Percentiles rank a stretch among this genome's conserved stretches.
These are phyloP conservation scores for Xylota segnis DNA, from an alignment of 2,888 invertebrate genomes.

Conservation along the genomic window DNA sequence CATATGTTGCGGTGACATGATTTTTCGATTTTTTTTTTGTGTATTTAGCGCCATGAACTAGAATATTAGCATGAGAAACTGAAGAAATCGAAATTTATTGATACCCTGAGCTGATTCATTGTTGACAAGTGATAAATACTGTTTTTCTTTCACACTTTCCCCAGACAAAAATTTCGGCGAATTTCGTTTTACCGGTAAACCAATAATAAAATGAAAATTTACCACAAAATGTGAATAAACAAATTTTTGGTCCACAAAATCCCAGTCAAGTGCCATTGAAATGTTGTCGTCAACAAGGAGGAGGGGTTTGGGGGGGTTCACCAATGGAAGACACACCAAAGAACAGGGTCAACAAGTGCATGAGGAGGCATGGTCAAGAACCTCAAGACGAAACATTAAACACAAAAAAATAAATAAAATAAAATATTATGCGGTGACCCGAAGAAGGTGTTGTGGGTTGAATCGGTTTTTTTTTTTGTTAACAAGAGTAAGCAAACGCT, in stretches of 20 bases:
- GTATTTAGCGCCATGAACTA: constrained; percentile 7
- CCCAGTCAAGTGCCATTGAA: constrained; percentile 17
- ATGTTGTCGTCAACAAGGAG: constrained; percentile 36
- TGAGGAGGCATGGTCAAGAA: constrained; percentile 46
- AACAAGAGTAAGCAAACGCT: constrained; percentile 10
- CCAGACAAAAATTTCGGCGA: constrained; percentile 10
- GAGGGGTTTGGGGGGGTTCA: no score
- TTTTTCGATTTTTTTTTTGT: neutral
- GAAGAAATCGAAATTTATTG: constrained; percentile 30
- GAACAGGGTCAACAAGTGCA: constrained; percentile 58
- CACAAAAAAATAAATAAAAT: constrained; percentile 5
- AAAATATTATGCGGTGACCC: constrained; percentile 20
- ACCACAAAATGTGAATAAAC: neutral
- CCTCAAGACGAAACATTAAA: constrained; percentile 4
- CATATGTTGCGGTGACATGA: constrained; percentile 32
- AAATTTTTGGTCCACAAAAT: constrained; percentile 1
- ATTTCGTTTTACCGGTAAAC: constrained; percentile 6
- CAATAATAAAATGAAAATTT: constrained; percentile 22
- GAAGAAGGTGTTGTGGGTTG: constrained; percentile 30
- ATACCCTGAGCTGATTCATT: constrained; percentile 13
- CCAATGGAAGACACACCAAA: constrained; percentile 1
- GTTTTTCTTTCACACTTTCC: constrained; percentile 29
- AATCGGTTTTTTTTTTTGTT: neutral
- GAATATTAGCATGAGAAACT: constrained; percentile 20
- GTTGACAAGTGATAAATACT: constrained; percentile 38